Conservation (phyloP, 2,888 invertebrate species). For the Tinea semifulvella region DNA sequence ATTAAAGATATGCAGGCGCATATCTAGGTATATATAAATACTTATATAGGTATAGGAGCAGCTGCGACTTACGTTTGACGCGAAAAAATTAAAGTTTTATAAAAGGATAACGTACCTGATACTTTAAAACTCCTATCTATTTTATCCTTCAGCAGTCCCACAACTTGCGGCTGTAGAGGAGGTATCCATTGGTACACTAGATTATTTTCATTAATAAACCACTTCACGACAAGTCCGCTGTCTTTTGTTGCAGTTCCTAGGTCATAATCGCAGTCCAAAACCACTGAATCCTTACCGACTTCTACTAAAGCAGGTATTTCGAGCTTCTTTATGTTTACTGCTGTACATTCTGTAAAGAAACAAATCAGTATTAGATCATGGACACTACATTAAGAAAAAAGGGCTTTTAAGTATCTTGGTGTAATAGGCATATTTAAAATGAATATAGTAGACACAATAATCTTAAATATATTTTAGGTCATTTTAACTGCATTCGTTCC, state of each 20-base stretch:
- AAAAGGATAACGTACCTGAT: conserved; percentile 36
- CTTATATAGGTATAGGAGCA: too few relatives aligned
- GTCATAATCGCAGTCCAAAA: conserved; percentile 25
- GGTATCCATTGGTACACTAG: conserved; percentile 62
- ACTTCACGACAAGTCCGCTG: conserved; percentile 51
- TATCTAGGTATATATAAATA: too few relatives aligned
- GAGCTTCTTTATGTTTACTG: conserved; percentile 52
- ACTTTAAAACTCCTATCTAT: conserved; percentile 49
- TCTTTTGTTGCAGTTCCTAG: conserved; percentile 21
- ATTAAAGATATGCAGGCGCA: too few relatives aligned
- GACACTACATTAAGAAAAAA: too few relatives aligned
- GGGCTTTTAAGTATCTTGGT: too few relatives aligned
- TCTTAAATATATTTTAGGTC: too few relatives aligned
- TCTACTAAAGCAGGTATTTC: conserved; percentile 50
- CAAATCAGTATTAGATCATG: conserved; percentile 11
- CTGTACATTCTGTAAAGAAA: conserved; percentile 44
- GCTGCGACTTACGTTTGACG: too few relatives aligned
- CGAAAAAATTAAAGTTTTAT: background rate
- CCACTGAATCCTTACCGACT: conserved; percentile 37
- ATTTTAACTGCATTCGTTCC: too few relatives aligned
- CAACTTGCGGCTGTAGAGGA: conserved; percentile 49
- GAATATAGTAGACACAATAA: too few relatives aligned
- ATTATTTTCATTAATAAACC: conserved; percentile 59
- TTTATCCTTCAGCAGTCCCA: conserved; percentile 55
- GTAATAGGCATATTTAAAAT: too few relatives aligned